Conservation (phyloP, 2,888 invertebrate genomes). For the Dastarcus helophoroides region DNA sequence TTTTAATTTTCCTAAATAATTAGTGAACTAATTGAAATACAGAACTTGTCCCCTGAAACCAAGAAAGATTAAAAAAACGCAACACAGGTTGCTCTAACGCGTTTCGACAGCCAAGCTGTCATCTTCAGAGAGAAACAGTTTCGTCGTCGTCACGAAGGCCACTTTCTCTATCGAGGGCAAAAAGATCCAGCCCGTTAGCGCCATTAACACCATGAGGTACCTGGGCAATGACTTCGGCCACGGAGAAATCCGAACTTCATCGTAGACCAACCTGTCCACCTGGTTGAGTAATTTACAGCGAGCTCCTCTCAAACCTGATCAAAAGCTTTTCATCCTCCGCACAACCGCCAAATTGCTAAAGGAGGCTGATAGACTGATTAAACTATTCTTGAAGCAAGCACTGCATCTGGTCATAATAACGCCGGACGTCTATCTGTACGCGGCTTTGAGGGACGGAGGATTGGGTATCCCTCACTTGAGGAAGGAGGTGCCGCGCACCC, state of each 20-base stretch:
- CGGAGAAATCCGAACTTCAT: background rate
- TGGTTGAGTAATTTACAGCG: background rate
- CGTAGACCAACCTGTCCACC: background rate
- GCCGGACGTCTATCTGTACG: constrained; percentile 3
- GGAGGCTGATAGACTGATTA: constrained; percentile 1
- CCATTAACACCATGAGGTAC: background rate
- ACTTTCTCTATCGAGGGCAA: constrained; percentile 2
- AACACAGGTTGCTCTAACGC: too few relatives aligned
- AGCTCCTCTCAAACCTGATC: constrained; percentile 5
- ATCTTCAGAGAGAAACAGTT: too few relatives aligned
- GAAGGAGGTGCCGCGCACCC: background rate
- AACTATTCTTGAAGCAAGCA: background rate
- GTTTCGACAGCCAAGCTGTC: too few relatives aligned
- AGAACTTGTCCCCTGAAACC: too few relatives aligned
- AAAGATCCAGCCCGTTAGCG: constrained; percentile 1
- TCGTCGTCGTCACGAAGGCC: background rate
- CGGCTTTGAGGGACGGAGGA: constrained; percentile 4
- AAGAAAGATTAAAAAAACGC: too few relatives aligned
- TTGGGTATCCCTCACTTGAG: constrained; percentile 4
- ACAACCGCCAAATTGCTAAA: background rate
- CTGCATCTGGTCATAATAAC: constrained; percentile 4
- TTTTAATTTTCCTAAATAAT: too few relatives aligned
- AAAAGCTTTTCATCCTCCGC: constrained; percentile 1
- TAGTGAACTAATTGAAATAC: too few relatives aligned
- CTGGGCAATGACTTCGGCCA: constrained; percentile 1